Conservation (phyloP, 2,797 vertebrate genomes). For the Prionace glauca region DNA sequence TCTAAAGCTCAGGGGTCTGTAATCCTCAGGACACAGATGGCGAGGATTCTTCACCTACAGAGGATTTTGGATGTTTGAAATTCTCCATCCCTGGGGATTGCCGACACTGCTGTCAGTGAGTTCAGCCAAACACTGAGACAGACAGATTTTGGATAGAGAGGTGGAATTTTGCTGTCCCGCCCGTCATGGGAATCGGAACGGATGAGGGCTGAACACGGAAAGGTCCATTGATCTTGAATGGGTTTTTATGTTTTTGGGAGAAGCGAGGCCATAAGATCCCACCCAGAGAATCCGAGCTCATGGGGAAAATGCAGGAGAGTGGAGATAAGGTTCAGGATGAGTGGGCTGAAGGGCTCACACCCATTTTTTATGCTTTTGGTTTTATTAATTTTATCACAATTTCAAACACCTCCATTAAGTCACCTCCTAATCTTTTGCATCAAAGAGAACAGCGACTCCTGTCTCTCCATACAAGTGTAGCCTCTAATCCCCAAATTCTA, state of each 20-base stretch:
- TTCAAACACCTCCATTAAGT: neutral
- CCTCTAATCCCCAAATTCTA: neutral
- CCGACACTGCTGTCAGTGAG: too few species aligned
- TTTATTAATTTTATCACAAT: neutral
- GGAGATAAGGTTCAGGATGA: neutral
- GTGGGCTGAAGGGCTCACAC: neutral
- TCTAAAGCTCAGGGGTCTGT: neutral
- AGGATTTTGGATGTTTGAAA: neutral
- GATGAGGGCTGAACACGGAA: too few species aligned
- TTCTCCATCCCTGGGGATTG: too few species aligned
- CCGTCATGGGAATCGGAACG: too few species aligned
- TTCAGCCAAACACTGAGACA: neutral
- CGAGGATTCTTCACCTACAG: neutral
- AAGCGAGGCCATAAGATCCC: too few species aligned
- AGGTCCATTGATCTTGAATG: too few species aligned
- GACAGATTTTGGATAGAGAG: neutral
- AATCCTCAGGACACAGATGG: neutral
- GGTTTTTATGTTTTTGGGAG: too few species aligned
- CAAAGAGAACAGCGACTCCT: neutral
- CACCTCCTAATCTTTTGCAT: neutral
- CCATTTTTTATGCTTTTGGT: neutral
- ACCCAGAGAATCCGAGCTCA: too few species aligned
- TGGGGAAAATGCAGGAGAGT: neutral
- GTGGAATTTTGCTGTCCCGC: too few species aligned
- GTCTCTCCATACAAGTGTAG: neutral